A percentile compares a stretch with the other conserved stretches of the same genome.
Conservation (phyloP, 2,113 vertebrate species). For the Alligator sinensis region DNA sequence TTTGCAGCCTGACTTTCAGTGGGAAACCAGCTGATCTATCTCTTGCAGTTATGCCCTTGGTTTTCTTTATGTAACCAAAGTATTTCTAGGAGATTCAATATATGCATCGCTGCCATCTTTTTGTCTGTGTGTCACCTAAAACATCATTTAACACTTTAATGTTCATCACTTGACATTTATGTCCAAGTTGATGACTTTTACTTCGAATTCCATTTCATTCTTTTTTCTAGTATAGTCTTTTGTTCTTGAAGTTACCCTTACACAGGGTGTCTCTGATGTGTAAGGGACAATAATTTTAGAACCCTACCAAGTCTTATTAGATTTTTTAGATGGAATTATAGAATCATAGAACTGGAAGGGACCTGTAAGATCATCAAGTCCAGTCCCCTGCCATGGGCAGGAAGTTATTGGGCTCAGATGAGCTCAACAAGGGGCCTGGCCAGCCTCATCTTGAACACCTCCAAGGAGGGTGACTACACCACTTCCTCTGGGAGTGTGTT, state of each 20-base stretch:
- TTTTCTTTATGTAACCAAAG: constrained; percentile 42
- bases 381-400: too few species aligned
- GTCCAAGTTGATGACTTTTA: not conserved
- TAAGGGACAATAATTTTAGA: not conserved
- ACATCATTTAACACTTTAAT: constrained; percentile 22
- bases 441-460: too few species aligned
- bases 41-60: constrained; percentile 22
- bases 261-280: not conserved
- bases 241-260: not conserved
- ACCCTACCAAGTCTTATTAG: not conserved
- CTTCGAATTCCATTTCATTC: not conserved
- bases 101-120: constrained; percentile 21
- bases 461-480: too few species aligned
- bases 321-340: not conserved
- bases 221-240: not conserved
- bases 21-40: constrained; percentile 1
- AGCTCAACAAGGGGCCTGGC: too few species aligned
- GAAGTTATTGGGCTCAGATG: too few species aligned
- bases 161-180: constrained; percentile 50
- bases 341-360: too few species aligned
- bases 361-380: too few species aligned
- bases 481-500: too few species aligned
- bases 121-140: constrained; percentile 34
- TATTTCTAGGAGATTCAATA: constrained; percentile 33
- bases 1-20: not conserved